Evolutionary conservation across 2,797 vertebrate species (phyloP), one percentile per base, ranked within the genome.

Genomic region (Ispidina picta): DNA sequence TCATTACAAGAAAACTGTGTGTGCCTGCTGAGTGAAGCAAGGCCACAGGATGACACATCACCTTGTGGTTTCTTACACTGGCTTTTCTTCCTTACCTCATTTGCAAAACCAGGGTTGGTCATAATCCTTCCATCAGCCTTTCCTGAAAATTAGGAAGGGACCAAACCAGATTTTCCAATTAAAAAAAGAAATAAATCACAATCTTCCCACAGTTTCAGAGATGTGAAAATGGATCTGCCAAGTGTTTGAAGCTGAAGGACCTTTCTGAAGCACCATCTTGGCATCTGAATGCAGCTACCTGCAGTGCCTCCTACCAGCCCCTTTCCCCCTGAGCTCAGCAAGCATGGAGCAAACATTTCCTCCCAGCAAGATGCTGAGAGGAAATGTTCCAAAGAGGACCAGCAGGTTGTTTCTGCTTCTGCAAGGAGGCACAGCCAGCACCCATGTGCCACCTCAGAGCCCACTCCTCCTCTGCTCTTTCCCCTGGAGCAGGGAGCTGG

Each of bases 51-150:
- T 92, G 86, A 94, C 94, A 83, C 70, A 92, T 87, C 83, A 90
- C 49, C 35, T 63, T 90, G 86, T 80, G 90, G 89, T 90, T 96
- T 85, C 48, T 90, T 90, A 75, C 54, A 72, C 48, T 35, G 63
- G 72, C 63, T 93, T 90, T 95, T 25, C 59, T 86, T 87, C 75
- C 62, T 80, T 95, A 92, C 86, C 19, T 94, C 90, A 94, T 93
- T 96, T 95, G 86, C 94, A 96, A 95, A 96, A 95, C 90, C 83
- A 94, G 37, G 90, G 86, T 65, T 86, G 92, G 92, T 90, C 86
- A 88, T 92, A 94, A 96, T 94, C 88, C 81, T 85, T 84, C 81
- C 88, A 88, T 88, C 78, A 92, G 59, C 78, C 86, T 90, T 93
- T 89, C 83, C 81, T 85, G 88, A 93, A 96, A 94, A 93, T 90